A percentile compares a stretch with the other conserved stretches of the same genome.
Evolutionary conservation across 2,113 vertebrate species (phyloP).

Genomic region (Lampris incognitus): DNA sequence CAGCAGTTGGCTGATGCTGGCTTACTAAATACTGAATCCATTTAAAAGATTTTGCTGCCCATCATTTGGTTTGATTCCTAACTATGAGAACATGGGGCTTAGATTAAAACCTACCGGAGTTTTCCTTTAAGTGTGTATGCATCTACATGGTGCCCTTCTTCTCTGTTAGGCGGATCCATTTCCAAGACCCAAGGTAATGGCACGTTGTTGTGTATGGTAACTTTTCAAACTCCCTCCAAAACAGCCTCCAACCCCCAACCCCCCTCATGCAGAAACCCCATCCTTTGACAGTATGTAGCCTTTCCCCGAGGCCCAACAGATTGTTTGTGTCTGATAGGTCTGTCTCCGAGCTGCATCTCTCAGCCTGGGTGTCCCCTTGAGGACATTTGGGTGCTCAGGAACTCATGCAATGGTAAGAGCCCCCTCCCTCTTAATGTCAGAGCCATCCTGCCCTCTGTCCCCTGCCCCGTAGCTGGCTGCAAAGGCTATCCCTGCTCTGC

Average conservation of each 20-base stretch:
- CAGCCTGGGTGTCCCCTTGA: conserved; percentile 67
- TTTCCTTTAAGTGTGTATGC: too few relatives aligned
- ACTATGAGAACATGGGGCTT: too few relatives aligned
- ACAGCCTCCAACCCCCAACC: background rate
- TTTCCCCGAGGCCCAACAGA: conserved; percentile 47
- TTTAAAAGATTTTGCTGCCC: too few relatives aligned
- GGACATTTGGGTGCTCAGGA: conserved; percentile 82
- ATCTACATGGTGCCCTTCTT: too few relatives aligned
- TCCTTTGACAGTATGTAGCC: conserved; percentile 33
- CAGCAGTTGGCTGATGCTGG: too few relatives aligned
- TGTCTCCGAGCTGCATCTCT: conserved; percentile 62
- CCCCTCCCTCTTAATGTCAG: conserved; percentile 1
- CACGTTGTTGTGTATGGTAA: background rate
- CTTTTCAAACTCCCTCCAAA: background rate
- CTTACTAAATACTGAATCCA: too few relatives aligned
- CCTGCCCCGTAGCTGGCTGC: conserved; percentile 49
- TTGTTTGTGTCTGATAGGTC: conserved; percentile 78
- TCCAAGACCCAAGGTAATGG: background rate
- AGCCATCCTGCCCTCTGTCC: conserved; percentile 7
- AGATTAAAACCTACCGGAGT: too few relatives aligned
- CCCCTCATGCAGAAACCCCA: background rate
- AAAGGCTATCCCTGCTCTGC: conserved; percentile 51
- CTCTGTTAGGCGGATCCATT: background rate
- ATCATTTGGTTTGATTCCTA: too few relatives aligned
- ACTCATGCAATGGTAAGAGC: conserved; percentile 77